A percentile compares a stretch with the other conserved stretches of the same genome.
Conservation (phyloP, 2,113 vertebrate genomes). For the Paradisaea rubra region DNA sequence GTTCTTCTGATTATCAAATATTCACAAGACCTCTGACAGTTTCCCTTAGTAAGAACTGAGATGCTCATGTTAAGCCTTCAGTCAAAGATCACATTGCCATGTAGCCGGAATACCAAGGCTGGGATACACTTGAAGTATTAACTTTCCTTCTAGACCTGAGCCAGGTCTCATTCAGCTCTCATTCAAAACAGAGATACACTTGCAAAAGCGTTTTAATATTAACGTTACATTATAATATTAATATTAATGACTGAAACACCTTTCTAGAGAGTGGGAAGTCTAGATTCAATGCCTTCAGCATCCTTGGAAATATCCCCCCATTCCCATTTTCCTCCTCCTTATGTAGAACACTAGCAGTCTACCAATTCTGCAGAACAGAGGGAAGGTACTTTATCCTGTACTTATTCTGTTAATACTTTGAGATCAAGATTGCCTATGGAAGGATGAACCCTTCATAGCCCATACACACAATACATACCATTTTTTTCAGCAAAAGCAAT, state of each 20-base stretch:
- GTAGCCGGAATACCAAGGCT: background rate
- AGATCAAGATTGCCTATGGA: background rate
- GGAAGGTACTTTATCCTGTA: background rate
- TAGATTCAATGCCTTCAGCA: background rate
- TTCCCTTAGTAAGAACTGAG: background rate
- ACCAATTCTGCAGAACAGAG: background rate
- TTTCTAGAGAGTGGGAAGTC: background rate
- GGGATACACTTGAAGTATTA: background rate
- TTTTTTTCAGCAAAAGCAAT: conserved; percentile 97
- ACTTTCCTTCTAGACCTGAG: background rate
- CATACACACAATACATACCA: conserved; percentile 67
- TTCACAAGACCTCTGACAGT: background rate
- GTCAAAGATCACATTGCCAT: background rate
- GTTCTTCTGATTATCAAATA: background rate
- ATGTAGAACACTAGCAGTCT: background rate
- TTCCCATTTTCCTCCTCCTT: background rate
- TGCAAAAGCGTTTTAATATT: background rate
- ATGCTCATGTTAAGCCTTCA: background rate
- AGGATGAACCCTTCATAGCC: background rate
- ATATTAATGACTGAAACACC: background rate
- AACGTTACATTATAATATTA: background rate
- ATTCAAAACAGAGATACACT: background rate
- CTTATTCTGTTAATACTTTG: background rate
- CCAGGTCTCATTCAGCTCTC: background rate
- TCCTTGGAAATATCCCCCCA: rapidly evolving